phyloP scores from a whole-genome alignment of 2,797 vertebrate species.

The Acipenser oxyrinchus region DNA sequence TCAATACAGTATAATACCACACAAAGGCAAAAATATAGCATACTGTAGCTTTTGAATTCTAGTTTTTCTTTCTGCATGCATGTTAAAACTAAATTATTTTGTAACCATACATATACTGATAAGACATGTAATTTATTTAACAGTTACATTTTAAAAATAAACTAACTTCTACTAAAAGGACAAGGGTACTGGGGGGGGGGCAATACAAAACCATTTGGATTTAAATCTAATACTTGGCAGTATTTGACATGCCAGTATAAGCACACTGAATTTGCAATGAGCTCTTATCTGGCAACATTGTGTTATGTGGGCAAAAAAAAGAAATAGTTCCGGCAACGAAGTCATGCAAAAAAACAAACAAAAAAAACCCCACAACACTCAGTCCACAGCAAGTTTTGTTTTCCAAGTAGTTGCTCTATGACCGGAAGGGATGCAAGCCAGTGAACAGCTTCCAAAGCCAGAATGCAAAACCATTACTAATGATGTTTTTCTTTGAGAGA shows the following conservation, averaged over 20 bases:
- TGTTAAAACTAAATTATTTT: no score
- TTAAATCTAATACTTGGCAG: conserved; percentile 16
- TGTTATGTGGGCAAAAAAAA: background rate
- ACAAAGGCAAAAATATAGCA: no score
- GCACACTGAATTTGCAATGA: conserved; percentile 16
- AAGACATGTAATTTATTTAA: background rate
- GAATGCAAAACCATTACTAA: no score
- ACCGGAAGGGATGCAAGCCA: background rate
- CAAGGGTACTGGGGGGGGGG: background rate
- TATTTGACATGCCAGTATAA: conserved; percentile 24
- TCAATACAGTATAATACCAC: no score
- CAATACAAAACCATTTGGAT: conserved; percentile 7
- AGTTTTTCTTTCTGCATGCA: no score
- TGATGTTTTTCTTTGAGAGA: no score
- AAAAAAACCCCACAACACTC: background rate
- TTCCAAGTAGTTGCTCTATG: background rate
- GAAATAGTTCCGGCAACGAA: background rate
- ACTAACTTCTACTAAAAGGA: background rate
- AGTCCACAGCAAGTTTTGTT: background rate
- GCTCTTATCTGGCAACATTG: conserved; percentile 16
- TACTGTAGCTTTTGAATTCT: no score
- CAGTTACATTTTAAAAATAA: background rate
- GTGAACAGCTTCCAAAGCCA: background rate
- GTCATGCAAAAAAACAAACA: background rate
- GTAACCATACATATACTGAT: no score